Percentiles rank a stretch among this genome's conserved stretches.
These are phyloP conservation scores for Prionailurus viverrinus DNA, from an alignment of 2,113 vertebrate genomes.

Conservation along the genomic window DNA sequence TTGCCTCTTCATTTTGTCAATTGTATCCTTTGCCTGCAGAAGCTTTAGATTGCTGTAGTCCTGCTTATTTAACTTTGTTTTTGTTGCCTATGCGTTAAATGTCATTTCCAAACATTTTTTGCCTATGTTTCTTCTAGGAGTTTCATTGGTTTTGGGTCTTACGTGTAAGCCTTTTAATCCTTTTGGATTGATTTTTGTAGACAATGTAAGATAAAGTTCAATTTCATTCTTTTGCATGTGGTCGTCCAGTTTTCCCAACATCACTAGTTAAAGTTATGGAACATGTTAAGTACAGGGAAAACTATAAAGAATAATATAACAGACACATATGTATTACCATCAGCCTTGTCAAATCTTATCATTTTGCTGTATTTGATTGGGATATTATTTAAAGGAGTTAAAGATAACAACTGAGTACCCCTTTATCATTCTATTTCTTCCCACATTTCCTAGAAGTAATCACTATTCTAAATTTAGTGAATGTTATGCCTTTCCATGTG, in stretches of 20 bases:
- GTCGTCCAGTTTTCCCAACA: background rate
- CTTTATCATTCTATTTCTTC: background rate
- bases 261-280: background rate
- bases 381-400: background rate
- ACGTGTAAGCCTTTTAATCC: background rate
- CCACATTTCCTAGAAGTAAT: background rate
- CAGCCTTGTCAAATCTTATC: background rate
- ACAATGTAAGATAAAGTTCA: background rate
- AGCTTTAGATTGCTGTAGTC: background rate
- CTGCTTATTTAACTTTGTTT: background rate
- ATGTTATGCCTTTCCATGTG: background rate
- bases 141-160: background rate
- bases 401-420: background rate
- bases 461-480: slow-evolving; percentile 14
- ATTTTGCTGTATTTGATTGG: background rate
- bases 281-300: background rate
- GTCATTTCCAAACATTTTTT: background rate
- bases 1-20: background rate
- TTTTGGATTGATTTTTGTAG: background rate
- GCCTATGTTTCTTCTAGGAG: background rate
- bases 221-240: background rate
- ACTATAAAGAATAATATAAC: background rate
- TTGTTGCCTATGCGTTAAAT: background rate
- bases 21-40: background rate
- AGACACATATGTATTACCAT: background rate